Evolutionary conservation across 2,113 vertebrate species (phyloP), one percentile per base, ranked within the genome.

Genomic region (Aleadryas rufinucha): DNA sequence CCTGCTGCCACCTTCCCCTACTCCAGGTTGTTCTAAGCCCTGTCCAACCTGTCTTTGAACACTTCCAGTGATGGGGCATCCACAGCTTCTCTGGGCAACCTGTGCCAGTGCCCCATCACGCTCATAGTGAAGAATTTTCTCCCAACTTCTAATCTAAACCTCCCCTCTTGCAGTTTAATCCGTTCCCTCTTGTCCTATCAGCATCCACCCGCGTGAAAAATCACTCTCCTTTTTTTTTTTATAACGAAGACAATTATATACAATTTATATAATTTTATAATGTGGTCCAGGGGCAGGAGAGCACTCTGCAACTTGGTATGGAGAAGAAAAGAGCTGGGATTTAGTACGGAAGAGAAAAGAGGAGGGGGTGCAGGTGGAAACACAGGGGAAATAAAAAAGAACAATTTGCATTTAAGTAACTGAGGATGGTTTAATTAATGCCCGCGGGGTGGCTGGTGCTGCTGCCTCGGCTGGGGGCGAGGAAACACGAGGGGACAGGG

Each of bases 11-110:
- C 22, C 14, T 61, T 35, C 21, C 30, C 4, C 54, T 33, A 2
- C 5, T 7, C 12, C 30, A 49, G 41, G 30, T 1, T 61, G 17
- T 21, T 76, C 47, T 31, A 54, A 49, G 17, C n/a, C 21, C 41
- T 0, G 0, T 68, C 61, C 53, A 60, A 5, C 9, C 20, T 45
- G 5, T 7, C 5, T 31, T 47, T n/a, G 30, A 3, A 7, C 30
- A 54, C 11, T 68, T 54, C 7, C 20, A 54, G 54, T 39, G 14
- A 9, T 68, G 61, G 12, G 21, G 14, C n/a, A 89, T 3, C 45
- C 45, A 30, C 45, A 39, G 19, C 2, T 66, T 45, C n/a, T 39
- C 53, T 35, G 53, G 16, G n/a, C 13, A 68, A 2, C 39, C 13
- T 60, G 19, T 52, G 52, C 44, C 59, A 59, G 4, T 10, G 16